Base-by-base conservation (phyloP, 2,113 vertebrate genomes). In the Myotis brandtii region DNA sequence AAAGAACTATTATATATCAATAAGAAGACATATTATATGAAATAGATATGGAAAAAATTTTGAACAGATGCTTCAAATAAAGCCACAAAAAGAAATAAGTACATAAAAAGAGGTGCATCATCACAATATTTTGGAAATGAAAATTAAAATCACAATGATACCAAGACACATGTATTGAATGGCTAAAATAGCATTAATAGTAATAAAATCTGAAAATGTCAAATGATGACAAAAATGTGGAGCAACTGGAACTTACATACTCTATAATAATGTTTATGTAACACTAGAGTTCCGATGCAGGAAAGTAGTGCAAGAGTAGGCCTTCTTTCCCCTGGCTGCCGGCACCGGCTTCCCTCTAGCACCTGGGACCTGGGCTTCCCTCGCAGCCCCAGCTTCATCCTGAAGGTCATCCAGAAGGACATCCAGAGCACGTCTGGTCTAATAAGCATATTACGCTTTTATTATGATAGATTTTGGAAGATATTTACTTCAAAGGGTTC, bases 1-100 rank as follows among this genome's bases (percentile, higher is more conserved):
- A 73, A 93, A 79, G 75, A 93, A 56, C 13, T 70, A 48, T 91
- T 93, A 83, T 2, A 72, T 79, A 9, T 56, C 46, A 83, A 64
- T 48, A 81, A 85, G 6, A 70, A 87, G 14, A 80, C 12, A 79
- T 9, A 59, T 2, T 48, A n/a, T 37, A 73, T 37, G 84, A 76
- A 50, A 75, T 25, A 85, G 43, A 83, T 64, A 37, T 52, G 20
- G 40, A 25, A 30, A 34, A 6, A 23, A 43, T 67, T 40, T 52
- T 84, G 30, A 92, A 91, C 10, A 73, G 20, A 70, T 92, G 16
- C 25, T 84, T 81, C 50, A 89, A 56, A 89, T 54, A 91, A 88
- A 69, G 9, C 14, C 4, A 79, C 10, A 50, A 54, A 69, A 34
- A 69, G 43, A 89, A 69, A 83, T 88, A 59, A 80, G 9, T 34